A percentile compares a stretch with the other conserved stretches of the same genome.
phyloP scores from a whole-genome alignment of 2,113 vertebrate genomes.

The Australoheros scitulus region DNA sequence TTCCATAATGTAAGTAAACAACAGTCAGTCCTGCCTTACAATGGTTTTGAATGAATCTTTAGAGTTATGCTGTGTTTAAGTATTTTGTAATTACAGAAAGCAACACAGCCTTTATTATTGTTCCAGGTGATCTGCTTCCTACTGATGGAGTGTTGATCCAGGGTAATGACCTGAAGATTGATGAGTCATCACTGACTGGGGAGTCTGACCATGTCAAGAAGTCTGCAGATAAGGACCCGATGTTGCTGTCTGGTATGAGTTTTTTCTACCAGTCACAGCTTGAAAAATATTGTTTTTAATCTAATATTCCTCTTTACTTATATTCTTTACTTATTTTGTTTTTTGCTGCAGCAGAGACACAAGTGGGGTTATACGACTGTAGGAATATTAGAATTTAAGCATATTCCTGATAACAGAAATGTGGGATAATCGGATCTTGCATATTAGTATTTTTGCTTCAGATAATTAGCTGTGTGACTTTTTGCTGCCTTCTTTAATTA shows the following conservation, averaged over 20 bases:
- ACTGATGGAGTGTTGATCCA: slow-evolving; percentile 95
- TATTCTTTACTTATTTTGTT: background rate
- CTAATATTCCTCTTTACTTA: background rate
- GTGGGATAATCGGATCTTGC: slow-evolving; percentile 48
- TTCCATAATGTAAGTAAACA: background rate
- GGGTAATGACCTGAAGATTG: slow-evolving; percentile 97
- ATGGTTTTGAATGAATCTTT: background rate
- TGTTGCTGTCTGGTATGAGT: slow-evolving; percentile 93
- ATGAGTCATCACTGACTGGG: slow-evolving; percentile 97
- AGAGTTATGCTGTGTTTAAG: background rate
- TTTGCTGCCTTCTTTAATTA: slow-evolving; percentile 59
- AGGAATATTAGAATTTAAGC: slow-evolving; percentile 34
- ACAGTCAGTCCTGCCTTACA: background rate
- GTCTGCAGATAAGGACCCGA: slow-evolving; percentile 93
- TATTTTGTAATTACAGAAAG: background rate
- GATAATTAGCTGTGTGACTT: slow-evolving; percentile 60
- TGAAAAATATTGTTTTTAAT: slow-evolving; percentile 7
- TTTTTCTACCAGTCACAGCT: background rate
- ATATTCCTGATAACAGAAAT: slow-evolving; percentile 33
- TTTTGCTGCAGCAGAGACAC: slow-evolving; percentile 11
- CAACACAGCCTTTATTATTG: slow-evolving; percentile 3
- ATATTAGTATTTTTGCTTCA: slow-evolving; percentile 22
- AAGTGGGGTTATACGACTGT: background rate
- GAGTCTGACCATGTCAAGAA: slow-evolving; percentile 98
- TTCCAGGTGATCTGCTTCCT: slow-evolving; percentile 93